A percentile compares a stretch with the other conserved stretches of the same genome.
phyloP scores from a whole-genome alignment of 2,113 vertebrate species.

The Pterocles burchelli region DNA sequence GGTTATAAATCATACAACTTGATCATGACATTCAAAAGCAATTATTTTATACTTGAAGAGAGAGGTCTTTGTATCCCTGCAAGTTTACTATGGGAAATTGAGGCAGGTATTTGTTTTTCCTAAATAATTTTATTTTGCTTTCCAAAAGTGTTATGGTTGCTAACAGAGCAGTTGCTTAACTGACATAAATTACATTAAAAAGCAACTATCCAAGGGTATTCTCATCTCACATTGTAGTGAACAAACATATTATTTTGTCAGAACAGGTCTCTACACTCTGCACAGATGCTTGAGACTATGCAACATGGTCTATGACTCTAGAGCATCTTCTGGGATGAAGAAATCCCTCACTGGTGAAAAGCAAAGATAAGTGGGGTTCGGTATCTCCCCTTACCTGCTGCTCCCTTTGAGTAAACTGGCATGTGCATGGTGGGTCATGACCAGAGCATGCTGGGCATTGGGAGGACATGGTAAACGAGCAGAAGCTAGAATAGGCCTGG shows the following conservation, averaged over 20 bases:
- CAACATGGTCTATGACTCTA: not conserved
- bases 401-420: not conserved
- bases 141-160: not conserved
- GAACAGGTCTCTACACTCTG: not conserved
- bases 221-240: not conserved
- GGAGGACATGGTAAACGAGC: not conserved
- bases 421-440: not conserved
- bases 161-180: not conserved
- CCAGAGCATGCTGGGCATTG: not conserved
- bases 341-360: not conserved
- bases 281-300: not conserved
- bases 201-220: not conserved
- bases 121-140: not conserved
- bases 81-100: not conserved
- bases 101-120: not conserved
- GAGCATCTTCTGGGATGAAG: not conserved
- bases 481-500: not conserved
- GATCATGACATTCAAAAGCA: slow-evolving; percentile 59
- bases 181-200: not conserved
- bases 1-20: slow-evolving; percentile 59
- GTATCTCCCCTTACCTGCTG: not conserved
- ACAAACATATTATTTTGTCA: not conserved
- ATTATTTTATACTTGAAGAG: slow-evolving; percentile 42
- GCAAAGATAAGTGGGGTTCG: not conserved
- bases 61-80: not conserved